A percentile compares a stretch with the other conserved stretches of the same genome.
Conservation (phyloP, 2,797 vertebrate genomes). For the Xerus rutilus region DNA sequence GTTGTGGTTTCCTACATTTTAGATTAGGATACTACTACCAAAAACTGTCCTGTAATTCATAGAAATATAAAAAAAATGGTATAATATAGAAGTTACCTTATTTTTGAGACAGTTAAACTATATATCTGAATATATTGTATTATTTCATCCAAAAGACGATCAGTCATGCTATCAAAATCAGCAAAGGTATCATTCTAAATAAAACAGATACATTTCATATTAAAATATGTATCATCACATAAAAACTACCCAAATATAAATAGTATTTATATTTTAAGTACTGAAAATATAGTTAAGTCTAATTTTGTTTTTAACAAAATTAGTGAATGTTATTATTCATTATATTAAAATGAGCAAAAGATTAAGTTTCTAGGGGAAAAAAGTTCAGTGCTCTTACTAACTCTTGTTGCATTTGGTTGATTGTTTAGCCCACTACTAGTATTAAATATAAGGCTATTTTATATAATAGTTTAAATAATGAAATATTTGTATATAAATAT, state of each 20-base stretch:
- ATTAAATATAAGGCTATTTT: conserved; percentile 26
- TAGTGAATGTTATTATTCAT: not conserved
- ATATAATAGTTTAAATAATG: conserved; percentile 45
- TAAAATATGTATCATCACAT: conserved; percentile 27
- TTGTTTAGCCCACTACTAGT: not conserved
- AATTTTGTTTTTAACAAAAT: conserved; percentile 14
- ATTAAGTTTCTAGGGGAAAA: conserved; percentile 2
- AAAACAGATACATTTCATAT: conserved; percentile 70
- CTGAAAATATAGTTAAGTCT: conserved; percentile 1
- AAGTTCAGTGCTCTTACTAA: conserved; percentile 40
- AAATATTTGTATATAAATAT: conserved; percentile 35
- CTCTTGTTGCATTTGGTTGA: conserved; percentile 4
- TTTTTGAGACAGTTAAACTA: conserved; percentile 97
- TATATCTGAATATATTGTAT: conserved; percentile 99
- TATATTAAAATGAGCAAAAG: conserved; percentile 46
- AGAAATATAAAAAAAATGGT: conserved; percentile 64
- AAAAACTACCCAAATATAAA: conserved; percentile 64
- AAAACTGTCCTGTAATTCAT: conserved; percentile 42
- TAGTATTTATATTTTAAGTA: conserved; percentile 45
- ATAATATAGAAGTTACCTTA: conserved; percentile 92
- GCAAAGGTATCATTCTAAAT: conserved; percentile 99
- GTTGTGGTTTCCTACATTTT: not conserved
- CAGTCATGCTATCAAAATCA: conserved; percentile 99
- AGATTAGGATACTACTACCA: not conserved
- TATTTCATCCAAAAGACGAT: conserved; percentile 98